Evolutionary conservation across 2,797 vertebrate genomes (phyloP), one percentile per base, ranked within the genome.

Genomic region (Coilia nasus): DNA sequence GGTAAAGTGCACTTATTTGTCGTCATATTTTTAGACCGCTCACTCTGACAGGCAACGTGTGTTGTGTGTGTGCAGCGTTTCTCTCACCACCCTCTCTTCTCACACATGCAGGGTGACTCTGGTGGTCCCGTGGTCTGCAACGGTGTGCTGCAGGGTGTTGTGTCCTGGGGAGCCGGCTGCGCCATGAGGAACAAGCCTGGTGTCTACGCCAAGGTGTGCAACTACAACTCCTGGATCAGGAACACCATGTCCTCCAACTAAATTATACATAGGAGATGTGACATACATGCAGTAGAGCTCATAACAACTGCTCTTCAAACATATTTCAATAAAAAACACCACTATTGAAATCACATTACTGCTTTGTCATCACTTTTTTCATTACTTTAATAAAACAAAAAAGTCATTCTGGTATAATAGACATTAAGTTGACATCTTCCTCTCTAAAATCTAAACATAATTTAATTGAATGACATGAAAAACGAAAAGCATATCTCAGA

Each of bases 191-290:
- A 86, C 85, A 47, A 85, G 23, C 87, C 87, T 4, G 85, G 85
- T 15, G 87, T 94, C 82, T 94, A 93, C 10, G 90, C 89, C 84
- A 93, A 92, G 0, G 92, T 94, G 71, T 93, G 93, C 64, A 90
- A 87, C 89, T 93, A 90, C 92, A 94, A 90, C 87, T 88, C 82
- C 91, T 94, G 93, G 93, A 94, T 94, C 89, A 88, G 67, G 14
- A 75, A 5, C 67, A 75, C 67, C 67, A 75, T 75, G 67, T 75
- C 67, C 67, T 75, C 67, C 67, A 75, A 75, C 67, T 75, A 75
- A 75, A 41, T 35, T 19, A 35, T 25, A 14, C 28, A 2, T 71
- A 10, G n/a, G 23, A 1, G 64, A 71, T 71, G 12, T 9, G 14
- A 75, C 62, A 35, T 6, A 35, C 5, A 75, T 75, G 67, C 67